A percentile compares a stretch with the other conserved stretches of the same genome.
Conservation (phyloP, 2,888 invertebrate species). For the Trissoscelio sp. region DNA sequence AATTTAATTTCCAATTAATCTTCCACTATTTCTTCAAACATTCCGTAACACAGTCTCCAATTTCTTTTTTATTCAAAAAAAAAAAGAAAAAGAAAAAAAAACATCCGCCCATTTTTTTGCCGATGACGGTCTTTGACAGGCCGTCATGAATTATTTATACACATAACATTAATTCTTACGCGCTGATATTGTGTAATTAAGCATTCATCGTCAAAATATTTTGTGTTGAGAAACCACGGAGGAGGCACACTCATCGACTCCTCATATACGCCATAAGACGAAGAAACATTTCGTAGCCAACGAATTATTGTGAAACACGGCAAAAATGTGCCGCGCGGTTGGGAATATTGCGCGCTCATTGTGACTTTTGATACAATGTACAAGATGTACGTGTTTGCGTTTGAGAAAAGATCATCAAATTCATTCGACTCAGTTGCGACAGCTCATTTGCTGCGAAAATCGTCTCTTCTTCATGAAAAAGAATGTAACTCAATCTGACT, state of each 20-base stretch:
- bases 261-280: too few relatives aligned
- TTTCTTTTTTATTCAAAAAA: too few relatives aligned
- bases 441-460: slow-evolving; percentile 4
- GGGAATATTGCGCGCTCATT: slow-evolving; percentile 59
- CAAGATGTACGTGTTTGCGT: too few relatives aligned
- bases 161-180: slow-evolving; percentile 41
- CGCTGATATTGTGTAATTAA: slow-evolving; percentile 31
- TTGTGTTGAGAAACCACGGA: slow-evolving; percentile 47
- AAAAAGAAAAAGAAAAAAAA: too few relatives aligned
- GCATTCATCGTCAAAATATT: slow-evolving; percentile 59
- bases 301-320: slow-evolving; percentile 57
- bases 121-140: not conserved
- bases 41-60: too few relatives aligned
- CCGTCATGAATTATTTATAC: slow-evolving; percentile 36
- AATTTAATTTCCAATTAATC: too few relatives aligned
- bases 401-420: slow-evolving; percentile 55
- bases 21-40: too few relatives aligned
- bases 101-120: not conserved
- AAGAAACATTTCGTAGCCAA: slow-evolving; percentile 42
- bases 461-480: not conserved
- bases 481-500: not conserved
- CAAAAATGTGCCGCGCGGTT: slow-evolving; percentile 54
- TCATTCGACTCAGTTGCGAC: slow-evolving; percentile 24
- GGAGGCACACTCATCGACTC: slow-evolving; percentile 23
- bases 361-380: slow-evolving; percentile 47